These are phyloP conservation scores for Pelodytes ibericus DNA, from an alignment of 2,797 vertebrate genomes.

Conservation along the genomic window DNA sequence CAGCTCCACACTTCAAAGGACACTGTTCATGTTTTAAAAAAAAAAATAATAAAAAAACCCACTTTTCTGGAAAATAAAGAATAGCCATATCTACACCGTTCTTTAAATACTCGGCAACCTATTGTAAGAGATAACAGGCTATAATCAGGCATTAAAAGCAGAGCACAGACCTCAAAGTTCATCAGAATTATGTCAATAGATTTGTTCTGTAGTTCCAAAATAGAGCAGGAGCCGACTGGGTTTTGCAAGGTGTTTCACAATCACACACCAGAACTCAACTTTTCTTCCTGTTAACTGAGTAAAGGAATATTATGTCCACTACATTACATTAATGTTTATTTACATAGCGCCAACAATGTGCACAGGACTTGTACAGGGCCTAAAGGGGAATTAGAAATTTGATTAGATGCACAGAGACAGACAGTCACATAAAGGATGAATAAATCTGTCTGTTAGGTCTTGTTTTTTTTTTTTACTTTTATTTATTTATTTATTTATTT, in stretches of 20 bases:
- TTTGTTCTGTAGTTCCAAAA: constrained; percentile 11
- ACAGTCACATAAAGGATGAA: too few species aligned
- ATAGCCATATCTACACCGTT: constrained; percentile 61
- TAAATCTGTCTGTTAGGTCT: too few species aligned
- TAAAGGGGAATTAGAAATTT: too few species aligned
- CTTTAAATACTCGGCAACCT: constrained; percentile 62
- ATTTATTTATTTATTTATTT: too few species aligned
- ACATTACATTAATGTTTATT: too few species aligned
- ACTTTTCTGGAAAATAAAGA: constrained; percentile 55
- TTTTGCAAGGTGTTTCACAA: not conserved
- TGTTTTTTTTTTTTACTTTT: too few species aligned
- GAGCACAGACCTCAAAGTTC: constrained; percentile 6
- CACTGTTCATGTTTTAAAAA: constrained; percentile 48
- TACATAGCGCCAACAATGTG: too few species aligned
- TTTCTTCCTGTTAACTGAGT: too few species aligned
- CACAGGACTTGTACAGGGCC: too few species aligned
- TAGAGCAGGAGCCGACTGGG: not conserved
- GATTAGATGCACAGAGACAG: too few species aligned
- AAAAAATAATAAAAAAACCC: too few species aligned
- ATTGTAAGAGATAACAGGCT: constrained; percentile 58
- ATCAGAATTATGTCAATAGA: constrained; percentile 26
- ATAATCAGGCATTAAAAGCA: constrained; percentile 18
- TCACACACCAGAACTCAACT: not conserved
- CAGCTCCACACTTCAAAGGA: constrained; percentile 62
- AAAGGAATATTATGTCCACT: too few species aligned